A percentile compares a stretch with the other conserved stretches of the same genome.
Conservation (phyloP, 2,113 vertebrate species). For the Nyctereutes procyonoides region DNA sequence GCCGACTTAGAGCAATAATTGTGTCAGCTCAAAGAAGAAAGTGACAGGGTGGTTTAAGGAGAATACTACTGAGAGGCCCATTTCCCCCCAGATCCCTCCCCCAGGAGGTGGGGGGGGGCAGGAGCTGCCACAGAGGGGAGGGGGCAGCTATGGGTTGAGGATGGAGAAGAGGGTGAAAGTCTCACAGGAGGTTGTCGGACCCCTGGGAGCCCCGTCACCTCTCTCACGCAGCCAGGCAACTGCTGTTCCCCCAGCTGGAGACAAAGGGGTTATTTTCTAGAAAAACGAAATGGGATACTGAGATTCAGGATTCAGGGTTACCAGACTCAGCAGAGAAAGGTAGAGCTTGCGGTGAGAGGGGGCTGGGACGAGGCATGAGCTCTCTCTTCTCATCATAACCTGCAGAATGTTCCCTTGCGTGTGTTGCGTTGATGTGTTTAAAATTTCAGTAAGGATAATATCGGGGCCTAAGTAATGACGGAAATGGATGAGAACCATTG, state of each 20-base stretch:
- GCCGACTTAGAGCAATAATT: background rate
- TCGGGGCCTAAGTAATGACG: background rate
- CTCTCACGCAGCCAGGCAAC: background rate
- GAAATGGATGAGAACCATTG: background rate
- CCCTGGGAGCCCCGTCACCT: background rate
- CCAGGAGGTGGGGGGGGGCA: background rate
- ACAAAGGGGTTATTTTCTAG: background rate
- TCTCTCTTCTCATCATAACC: background rate
- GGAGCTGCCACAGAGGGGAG: background rate
- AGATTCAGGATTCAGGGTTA: background rate
- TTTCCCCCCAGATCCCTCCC: background rate
- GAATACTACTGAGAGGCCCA: background rate
- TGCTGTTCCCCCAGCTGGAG: background rate
- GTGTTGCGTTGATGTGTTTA: background rate
- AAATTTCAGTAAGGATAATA: background rate
- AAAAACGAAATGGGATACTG: background rate
- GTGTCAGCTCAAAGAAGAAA: constrained; percentile 29
- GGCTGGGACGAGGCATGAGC: background rate
- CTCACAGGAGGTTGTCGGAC: background rate
- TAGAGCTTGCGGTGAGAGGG: background rate
- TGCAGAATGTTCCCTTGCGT: background rate
- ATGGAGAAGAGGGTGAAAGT: background rate
- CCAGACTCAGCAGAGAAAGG: background rate
- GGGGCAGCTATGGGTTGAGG: background rate
- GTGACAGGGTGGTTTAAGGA: background rate